These are phyloP conservation scores for Manis javanica DNA, from an alignment of 2,797 vertebrate species.

Conservation along the genomic window DNA sequence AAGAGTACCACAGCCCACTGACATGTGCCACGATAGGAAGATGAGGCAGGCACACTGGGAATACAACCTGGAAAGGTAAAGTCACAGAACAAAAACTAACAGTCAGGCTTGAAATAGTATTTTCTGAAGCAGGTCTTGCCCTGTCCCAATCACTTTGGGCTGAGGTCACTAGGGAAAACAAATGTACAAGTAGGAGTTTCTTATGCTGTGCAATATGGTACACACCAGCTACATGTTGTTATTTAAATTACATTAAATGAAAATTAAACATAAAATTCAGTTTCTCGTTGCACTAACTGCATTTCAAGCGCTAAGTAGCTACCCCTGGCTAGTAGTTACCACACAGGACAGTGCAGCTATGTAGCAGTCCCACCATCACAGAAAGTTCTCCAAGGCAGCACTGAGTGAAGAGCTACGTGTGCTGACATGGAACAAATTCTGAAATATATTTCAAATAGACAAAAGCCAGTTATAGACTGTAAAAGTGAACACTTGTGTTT, in stretches of 20 bases:
- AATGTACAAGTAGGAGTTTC: not conserved
- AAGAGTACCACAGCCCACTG: not conserved
- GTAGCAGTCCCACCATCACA: not conserved
- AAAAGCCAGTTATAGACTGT: not conserved
- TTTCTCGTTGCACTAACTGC: not conserved
- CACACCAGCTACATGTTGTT: not conserved
- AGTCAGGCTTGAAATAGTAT: not conserved
- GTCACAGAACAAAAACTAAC: not conserved
- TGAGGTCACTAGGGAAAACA: not conserved
- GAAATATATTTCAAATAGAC: not conserved
- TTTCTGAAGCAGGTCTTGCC: not conserved
- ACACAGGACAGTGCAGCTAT: not conserved
- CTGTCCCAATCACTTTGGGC: not conserved
- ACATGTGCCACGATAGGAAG: not conserved
- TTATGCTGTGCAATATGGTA: not conserved
- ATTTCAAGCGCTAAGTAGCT: not conserved
- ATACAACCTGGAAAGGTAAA: not conserved
- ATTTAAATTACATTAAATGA: not conserved
- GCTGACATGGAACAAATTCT: not conserved
- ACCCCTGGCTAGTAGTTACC: not conserved
- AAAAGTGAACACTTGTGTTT: not conserved
- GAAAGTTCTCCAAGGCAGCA: not conserved
- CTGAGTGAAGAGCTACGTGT: not conserved
- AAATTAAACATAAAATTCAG: not conserved
- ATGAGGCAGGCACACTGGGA: not conserved